phyloP scores from a whole-genome alignment of 2,113 vertebrate species.

The Daboia siamensis region DNA sequence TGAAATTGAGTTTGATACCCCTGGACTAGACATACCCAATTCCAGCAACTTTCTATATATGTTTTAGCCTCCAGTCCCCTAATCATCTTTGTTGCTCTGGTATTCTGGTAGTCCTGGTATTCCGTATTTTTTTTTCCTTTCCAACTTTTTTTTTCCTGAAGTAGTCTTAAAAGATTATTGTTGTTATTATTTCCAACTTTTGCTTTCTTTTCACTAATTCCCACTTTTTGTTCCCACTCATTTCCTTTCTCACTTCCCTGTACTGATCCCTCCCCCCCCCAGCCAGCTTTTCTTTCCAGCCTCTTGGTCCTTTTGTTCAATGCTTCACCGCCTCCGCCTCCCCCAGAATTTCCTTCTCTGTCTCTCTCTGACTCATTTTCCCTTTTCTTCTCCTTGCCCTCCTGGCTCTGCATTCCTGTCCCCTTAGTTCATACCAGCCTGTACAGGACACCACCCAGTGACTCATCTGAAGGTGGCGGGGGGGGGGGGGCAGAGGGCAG shows the following conservation, averaged over 20 bases:
- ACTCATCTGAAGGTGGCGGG: constrained; percentile 27
- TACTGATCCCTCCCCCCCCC: not conserved
- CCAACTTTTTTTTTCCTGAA: not conserved
- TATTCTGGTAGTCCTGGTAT: not conserved
- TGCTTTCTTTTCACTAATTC: not conserved
- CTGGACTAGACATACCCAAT: too few relatives aligned
- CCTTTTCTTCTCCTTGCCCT: constrained; percentile 24
- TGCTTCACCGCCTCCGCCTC: not conserved
- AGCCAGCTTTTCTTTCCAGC: not conserved
- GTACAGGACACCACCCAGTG: constrained; percentile 28
- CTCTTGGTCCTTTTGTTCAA: not conserved
- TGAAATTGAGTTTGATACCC: too few relatives aligned
- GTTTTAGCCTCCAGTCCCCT: too few relatives aligned
- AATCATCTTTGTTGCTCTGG: too few relatives aligned
- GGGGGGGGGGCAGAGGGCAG: not conserved
- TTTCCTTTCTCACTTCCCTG: not conserved
- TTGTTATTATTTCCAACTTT: not conserved
- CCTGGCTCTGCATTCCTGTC: constrained; percentile 23
- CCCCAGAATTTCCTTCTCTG: not conserved
- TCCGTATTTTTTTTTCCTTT: not conserved
- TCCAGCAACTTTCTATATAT: too few relatives aligned
- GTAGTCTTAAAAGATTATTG: not conserved
- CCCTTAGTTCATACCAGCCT: constrained; percentile 33
- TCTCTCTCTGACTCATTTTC: constrained; percentile 14
- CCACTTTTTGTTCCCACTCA: not conserved